Conservation (phyloP, 1,140 invertebrate genomes). For the Rhopalosiphum maidis region DNA sequence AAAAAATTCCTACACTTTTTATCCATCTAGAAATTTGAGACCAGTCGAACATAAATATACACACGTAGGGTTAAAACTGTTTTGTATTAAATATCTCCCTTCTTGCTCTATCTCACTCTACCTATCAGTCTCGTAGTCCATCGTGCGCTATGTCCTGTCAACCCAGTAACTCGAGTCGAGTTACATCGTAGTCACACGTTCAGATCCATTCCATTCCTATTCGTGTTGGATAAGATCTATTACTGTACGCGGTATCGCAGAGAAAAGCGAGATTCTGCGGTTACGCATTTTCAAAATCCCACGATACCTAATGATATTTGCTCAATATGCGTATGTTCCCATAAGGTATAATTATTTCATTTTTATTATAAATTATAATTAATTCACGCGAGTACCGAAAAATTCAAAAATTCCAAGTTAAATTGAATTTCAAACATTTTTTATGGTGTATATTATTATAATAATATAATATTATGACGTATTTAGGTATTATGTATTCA, state of each 20-base stretch:
- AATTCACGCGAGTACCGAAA: neutral
- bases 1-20: neutral
- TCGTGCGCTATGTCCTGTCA: conserved; percentile 51
- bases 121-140: conserved; percentile 37
- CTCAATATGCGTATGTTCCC: conserved; percentile 26
- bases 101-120: conserved; percentile 10
- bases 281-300: conserved; percentile 57
- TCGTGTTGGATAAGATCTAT: conserved; percentile 55
- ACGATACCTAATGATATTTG: conserved; percentile 51
- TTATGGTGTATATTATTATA: neutral
- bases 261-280: conserved; percentile 53
- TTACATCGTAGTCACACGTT: conserved; percentile 56
- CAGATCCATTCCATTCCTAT: conserved; percentile 55
- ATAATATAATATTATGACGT: neutral
- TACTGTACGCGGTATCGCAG: conserved; percentile 35
- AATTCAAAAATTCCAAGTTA: neutral
- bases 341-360: conserved; percentile 26
- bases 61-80: conserved; percentile 47
- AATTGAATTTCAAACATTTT: conserved; percentile 6
- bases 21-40: conserved; percentile 46
- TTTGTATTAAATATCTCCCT: conserved; percentile 52
- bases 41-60: conserved; percentile 34
- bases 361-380: neutral
- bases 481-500: neutral
- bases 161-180: conserved; percentile 49